Base-by-base conservation (phyloP, 2,888 invertebrate species). In the Adelphocoris suturalis region DNA sequence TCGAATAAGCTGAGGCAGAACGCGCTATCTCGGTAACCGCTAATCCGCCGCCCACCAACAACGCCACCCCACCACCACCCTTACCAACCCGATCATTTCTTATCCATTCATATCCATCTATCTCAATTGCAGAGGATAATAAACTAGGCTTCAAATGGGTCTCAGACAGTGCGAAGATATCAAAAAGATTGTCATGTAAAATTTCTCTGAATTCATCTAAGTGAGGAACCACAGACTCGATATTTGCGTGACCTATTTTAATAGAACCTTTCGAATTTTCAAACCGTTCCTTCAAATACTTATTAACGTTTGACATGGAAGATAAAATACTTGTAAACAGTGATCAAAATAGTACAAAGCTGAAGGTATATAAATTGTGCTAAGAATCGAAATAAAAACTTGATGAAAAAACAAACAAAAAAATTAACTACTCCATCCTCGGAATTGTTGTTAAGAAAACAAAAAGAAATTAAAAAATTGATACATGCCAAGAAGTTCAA, bases 151-250 rank as follows among this genome's bases (percentile, higher is more conserved):
- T 52, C 11, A 52, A 16, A 52, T 52, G 12, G 16, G 52, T 52
- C 11, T 52, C 52, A 16, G 52, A 52, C 11, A 52, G 13, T 2
- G 52, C 52, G 11, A 52, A 52, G n/a, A 61, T 61, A 19, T 16
- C 61, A 9, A 61, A 61, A 1, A 2, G 61, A 4, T 61, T 7
- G 19, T 61, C 1, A 2, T 52, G 1, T n/a, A n/a, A 61, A 4
- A 61, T 61, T 61, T 61, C 61, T 19, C 61, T 61, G n/a, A 61
- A 61, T n/a, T 61, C 61, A 19, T 61, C 61, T 19, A 61, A 61
- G n/a, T 61, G 61, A n/a, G 61, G 61, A 19, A 61, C 61, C 2
- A 61, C 61, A 61, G 61, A 61, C 19, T 61, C 52, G 11, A 19
- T 61, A 19, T 61, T 61, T 9, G 61, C 19, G 9, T 61, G 61